Evolutionary conservation across 2,113 vertebrate genomes (phyloP).

Genomic region (Phyllostomus hastatus): DNA sequence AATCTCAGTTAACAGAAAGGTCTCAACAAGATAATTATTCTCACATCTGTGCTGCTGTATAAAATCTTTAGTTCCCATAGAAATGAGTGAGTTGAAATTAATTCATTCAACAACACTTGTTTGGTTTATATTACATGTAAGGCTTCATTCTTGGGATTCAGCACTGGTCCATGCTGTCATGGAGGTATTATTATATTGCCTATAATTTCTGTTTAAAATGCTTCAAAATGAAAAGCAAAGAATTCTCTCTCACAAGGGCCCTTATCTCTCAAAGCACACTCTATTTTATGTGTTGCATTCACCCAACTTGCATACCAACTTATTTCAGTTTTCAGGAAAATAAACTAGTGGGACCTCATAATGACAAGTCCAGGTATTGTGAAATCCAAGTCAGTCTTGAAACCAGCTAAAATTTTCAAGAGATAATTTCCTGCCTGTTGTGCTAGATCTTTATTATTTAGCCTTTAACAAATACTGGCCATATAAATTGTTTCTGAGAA

Average conservation of each 20-base stretch:
- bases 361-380: neutral
- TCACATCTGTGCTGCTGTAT: neutral
- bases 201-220: neutral
- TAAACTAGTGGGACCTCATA: neutral
- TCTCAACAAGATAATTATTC: neutral
- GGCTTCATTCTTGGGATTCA: neutral
- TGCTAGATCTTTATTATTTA: neutral
- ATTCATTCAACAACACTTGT: neutral
- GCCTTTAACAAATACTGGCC: neutral
- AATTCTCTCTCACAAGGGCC: neutral
- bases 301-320: neutral
- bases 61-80: neutral
- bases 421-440: neutral
- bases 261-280: neutral
- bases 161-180: neutral
- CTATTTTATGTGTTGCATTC: neutral
- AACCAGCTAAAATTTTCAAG: neutral
- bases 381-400: neutral
- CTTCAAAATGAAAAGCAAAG: neutral
- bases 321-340: neutral
- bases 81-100: neutral
- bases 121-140: neutral
- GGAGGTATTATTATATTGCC: neutral
- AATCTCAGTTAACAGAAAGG: neutral
- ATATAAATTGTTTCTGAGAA: neutral